phyloP scores from a whole-genome alignment of 1,140 invertebrate species.

The Leptestheria dahalacensis region DNA sequence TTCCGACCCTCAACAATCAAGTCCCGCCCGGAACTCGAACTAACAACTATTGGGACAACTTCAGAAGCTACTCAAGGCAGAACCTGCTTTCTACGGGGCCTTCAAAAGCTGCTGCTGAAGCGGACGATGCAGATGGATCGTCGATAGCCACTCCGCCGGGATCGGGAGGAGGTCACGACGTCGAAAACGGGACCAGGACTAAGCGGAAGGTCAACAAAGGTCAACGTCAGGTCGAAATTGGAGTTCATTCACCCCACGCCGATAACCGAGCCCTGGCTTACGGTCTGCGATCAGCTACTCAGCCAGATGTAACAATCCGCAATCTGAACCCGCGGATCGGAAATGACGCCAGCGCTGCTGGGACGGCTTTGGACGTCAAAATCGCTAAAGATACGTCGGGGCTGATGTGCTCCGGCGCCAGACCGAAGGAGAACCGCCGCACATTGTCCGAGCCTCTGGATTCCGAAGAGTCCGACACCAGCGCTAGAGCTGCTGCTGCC shows the following conservation, averaged over 20 bases:
- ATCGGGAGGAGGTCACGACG: background rate
- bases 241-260: slow-evolving; percentile 12
- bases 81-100: slow-evolving; percentile 55
- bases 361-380: background rate
- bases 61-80: slow-evolving; percentile 65
- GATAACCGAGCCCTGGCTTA: slow-evolving; percentile 12
- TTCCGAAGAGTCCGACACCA: background rate
- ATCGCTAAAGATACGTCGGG: slow-evolving; percentile 1
- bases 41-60: slow-evolving; percentile 86
- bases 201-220: slow-evolving; percentile 17
- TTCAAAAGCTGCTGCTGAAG: background rate
- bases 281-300: slow-evolving; percentile 1
- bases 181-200: background rate
- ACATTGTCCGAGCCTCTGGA: too few relatives aligned
- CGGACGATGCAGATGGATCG: background rate
- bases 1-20: slow-evolving; percentile 54
- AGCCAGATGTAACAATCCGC: background rate
- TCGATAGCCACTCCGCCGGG: background rate
- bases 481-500: background rate
- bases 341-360: background rate
- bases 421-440: slow-evolving; percentile 7
- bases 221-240: slow-evolving; percentile 13
- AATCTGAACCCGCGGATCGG: slow-evolving; percentile 1
- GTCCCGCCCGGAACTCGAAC: slow-evolving; percentile 69
- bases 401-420: slow-evolving; percentile 3